Base-by-base conservation (phyloP, 2,113 vertebrate genomes). In the Holacanthus passer region DNA sequence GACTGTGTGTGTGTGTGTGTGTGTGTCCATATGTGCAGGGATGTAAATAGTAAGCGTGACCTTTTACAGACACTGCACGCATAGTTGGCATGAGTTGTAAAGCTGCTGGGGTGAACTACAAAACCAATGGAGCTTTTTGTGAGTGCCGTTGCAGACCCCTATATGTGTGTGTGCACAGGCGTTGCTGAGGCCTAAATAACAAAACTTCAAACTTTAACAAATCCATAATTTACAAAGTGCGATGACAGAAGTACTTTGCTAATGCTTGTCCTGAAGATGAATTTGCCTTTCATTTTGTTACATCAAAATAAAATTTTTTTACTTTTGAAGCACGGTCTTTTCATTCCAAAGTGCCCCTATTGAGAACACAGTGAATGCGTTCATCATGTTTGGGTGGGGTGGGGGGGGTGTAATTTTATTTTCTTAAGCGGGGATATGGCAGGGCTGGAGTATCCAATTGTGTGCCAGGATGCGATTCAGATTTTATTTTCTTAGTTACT, bases 401-500 rank as follows among this genome's bases (percentile, higher is more conserved):
- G 22, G 9, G 31, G 29, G 72, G 47, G 52, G 37, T 50, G 68
- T 68, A 52, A 82, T 89, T 87, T 87, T 82, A 68, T 87, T 93
- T 91, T 88, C 82, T 77, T 84, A 78, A 83, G 80, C 58, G n/a
- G 76, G 84, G 80, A 83, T 88, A 87, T 86, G 82, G 82, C 73
- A 77, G 82, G 71, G 79, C 68, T 90, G 77, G 77, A 89, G 91
- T 85, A 92, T 86, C 83, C 87, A 77, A 87, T 90, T 90, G 87
- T 90, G 80, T 74, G 84, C 68, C 66, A 71, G 91, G 86, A 89
- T 89, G 91, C 88, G 91, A 94, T 93, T 92, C 91, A 90, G 87
- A 94, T 94, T 93, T 94, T 92, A 93, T 95, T 95, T 95, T 93
- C 93, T 94, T 94, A 93, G 94, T 94, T 91, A 91, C 90, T 94